phyloP scores from a whole-genome alignment of 35 echinoderm and acorn worm genomes.

The Holothuria glaberrima region DNA sequence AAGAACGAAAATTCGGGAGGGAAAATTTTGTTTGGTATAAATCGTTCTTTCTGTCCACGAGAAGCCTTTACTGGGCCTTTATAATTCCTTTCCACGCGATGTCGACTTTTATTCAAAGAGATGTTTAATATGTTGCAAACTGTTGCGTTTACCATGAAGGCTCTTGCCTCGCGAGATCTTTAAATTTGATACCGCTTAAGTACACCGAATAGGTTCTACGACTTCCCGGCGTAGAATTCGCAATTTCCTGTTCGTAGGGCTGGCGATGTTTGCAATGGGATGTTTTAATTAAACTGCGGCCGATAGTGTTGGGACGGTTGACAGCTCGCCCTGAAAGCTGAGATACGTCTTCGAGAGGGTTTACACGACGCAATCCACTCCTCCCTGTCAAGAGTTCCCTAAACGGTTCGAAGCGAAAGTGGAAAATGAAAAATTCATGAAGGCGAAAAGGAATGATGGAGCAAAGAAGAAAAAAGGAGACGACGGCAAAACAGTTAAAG shows the following conservation, averaged over 20 bases:
- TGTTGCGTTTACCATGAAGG: conserved; percentile 46
- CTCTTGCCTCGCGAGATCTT: conserved; percentile 34
- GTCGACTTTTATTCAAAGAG: neutral
- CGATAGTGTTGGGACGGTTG: conserved; percentile 47
- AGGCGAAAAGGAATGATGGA: conserved; percentile 26
- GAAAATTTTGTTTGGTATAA: too few species aligned
- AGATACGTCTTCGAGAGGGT: conserved; percentile 51
- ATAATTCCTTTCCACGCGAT: too few species aligned
- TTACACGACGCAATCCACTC: conserved; percentile 54
- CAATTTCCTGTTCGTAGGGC: conserved; percentile 59
- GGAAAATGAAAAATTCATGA: conserved; percentile 64
- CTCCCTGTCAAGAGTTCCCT: conserved; percentile 42
- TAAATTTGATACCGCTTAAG: conserved; percentile 63
- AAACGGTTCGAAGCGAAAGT: conserved; percentile 34
- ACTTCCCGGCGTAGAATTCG: conserved; percentile 57
- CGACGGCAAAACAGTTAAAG: neutral
- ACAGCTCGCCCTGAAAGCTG: conserved; percentile 53
- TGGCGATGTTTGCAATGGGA: conserved; percentile 36
- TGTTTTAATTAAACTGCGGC: conserved; percentile 57
- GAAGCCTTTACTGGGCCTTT: too few species aligned
- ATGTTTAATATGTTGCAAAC: conserved; percentile 56
- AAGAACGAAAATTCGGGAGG: too few species aligned
- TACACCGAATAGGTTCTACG: conserved; percentile 56
- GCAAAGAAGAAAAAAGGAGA: neutral
- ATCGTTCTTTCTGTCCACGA: too few species aligned